These are phyloP conservation scores for Gibbula magus DNA, from an alignment of 2,888 invertebrate genomes.

Conservation along the genomic window DNA sequence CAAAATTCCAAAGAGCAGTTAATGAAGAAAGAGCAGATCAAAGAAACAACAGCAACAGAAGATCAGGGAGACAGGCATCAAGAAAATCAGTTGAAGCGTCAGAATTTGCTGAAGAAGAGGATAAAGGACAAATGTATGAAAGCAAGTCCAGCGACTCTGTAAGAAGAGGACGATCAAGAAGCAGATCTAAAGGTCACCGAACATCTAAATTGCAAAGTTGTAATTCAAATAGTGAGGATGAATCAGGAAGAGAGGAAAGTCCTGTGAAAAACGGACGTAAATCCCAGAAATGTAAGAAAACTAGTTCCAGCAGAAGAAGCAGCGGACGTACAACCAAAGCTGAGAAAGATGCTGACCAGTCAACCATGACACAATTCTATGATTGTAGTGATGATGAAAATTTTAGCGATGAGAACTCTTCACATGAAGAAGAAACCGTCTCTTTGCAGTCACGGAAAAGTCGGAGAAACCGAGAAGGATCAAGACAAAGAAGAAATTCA, in stretches of 20 bases:
- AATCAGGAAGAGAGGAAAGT: background rate
- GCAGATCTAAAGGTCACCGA: background rate
- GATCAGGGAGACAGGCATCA: background rate
- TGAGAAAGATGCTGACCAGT: background rate
- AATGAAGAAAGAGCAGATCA: too few species aligned
- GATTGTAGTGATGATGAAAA: background rate
- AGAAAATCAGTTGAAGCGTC: background rate
- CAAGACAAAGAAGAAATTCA: background rate
- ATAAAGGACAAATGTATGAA: background rate
- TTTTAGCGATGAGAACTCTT: too few species aligned
- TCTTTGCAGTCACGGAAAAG: background rate
- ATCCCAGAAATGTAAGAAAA: background rate
- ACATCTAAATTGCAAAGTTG: background rate
- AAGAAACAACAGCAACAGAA: background rate
- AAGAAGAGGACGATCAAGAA: background rate
- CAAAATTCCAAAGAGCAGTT: too few species aligned
- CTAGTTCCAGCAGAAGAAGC: background rate
- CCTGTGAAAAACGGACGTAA: background rate
- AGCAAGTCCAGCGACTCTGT: background rate
- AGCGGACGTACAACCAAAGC: background rate
- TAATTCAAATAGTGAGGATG: background rate
- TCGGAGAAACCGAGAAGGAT: background rate
- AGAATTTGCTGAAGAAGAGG: too few species aligned
- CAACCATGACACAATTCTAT: constrained; percentile 26
- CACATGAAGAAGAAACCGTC: too few species aligned